Evolutionary conservation across 2,888 invertebrate genomes (phyloP).

Genomic region (Tiliacea citrago): DNA sequence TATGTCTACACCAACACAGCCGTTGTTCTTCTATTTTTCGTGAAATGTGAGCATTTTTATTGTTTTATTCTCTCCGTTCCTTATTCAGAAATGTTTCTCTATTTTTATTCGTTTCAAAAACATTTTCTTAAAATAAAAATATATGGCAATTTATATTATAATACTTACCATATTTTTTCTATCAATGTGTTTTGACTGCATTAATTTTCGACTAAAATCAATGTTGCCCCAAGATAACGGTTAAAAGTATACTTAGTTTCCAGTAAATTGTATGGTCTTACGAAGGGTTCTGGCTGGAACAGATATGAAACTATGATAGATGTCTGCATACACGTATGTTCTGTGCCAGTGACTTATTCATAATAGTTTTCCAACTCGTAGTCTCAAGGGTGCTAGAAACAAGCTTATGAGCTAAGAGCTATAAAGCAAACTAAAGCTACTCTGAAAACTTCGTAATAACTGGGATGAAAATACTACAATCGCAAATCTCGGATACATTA

Average conservation of each 20-base stretch:
- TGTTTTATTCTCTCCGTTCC: not conserved
- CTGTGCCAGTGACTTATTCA: not conserved
- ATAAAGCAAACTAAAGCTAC: not conserved
- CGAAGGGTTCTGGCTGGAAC: not conserved
- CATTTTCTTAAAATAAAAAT: not conserved
- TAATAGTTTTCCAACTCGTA: not conserved
- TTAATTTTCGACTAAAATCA: not conserved
- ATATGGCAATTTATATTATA: not conserved
- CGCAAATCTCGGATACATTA: not conserved
- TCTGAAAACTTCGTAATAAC: not conserved
- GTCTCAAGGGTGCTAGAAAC: not conserved
- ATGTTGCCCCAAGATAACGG: not conserved
- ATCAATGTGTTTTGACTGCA: not conserved
- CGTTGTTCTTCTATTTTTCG: not conserved
- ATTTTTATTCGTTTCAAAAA: not conserved
- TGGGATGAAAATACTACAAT: not conserved
- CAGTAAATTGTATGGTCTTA: not conserved
- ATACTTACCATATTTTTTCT: not conserved
- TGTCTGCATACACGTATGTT: not conserved
- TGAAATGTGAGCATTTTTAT: constrained; percentile 6
- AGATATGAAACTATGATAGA: not conserved
- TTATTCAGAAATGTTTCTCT: not conserved
- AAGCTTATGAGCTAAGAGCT: not conserved
- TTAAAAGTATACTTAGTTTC: not conserved
- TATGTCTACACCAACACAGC: not conserved